These are phyloP conservation scores for Phocoena sinus DNA, from an alignment of 2,113 vertebrate genomes.

Conservation along the genomic window DNA sequence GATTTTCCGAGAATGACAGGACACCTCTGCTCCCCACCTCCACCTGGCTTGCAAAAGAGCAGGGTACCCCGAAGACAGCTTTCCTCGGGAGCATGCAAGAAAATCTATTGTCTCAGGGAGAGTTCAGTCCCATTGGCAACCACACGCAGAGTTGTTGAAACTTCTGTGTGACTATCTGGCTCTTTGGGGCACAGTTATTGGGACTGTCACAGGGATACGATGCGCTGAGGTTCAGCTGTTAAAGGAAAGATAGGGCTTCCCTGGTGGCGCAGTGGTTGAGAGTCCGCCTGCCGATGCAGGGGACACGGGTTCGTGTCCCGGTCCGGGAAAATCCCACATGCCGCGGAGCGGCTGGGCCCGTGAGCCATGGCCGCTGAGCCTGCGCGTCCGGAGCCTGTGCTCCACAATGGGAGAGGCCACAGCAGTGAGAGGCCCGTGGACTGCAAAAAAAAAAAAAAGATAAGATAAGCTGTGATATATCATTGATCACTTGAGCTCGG, in stretches of 20 bases:
- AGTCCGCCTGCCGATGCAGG: too few relatives aligned
- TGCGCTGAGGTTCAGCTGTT: background rate
- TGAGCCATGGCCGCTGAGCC: too few relatives aligned
- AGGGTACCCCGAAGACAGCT: fast-evolving
- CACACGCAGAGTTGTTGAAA: background rate
- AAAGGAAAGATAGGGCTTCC: background rate
- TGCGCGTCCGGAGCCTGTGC: too few relatives aligned
- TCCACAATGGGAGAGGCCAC: too few relatives aligned
- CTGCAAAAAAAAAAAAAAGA: background rate
- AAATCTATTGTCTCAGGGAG: background rate
- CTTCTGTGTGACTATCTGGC: background rate
- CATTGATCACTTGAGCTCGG: background rate
- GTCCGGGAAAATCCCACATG: too few relatives aligned
- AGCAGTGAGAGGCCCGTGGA: too few relatives aligned
- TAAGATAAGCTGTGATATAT: background rate
- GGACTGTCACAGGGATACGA: background rate
- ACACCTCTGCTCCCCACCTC: fast-evolving
- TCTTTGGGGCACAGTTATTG: background rate
- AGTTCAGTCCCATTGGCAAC: background rate
- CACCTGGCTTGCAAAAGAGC: fast-evolving
- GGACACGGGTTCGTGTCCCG: too few relatives aligned
- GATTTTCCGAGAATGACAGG: background rate
- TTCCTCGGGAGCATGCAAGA: background rate
- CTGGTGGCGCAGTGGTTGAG: too few relatives aligned
- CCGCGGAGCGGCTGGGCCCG: too few relatives aligned